Percentiles rank a stretch among this genome's conserved stretches.
Conservation (phyloP, 2,888 invertebrate genomes). For the Oscheius sp. region DNA sequence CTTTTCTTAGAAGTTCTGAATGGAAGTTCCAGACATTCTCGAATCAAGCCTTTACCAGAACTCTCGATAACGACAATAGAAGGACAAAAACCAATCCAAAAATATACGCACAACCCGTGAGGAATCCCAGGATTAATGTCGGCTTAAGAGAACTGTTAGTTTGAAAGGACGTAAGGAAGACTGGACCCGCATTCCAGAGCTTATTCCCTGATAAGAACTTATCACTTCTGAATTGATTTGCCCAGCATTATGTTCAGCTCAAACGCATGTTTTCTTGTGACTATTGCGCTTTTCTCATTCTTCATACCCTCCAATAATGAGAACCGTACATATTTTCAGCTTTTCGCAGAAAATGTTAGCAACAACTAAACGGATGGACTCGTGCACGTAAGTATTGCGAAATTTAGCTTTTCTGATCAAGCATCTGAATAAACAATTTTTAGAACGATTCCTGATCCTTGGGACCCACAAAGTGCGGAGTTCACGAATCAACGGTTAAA, state of each 20-base stretch:
- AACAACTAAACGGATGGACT: slow-evolving; percentile 31
- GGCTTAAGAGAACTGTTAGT: background rate
- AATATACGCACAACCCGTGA: background rate
- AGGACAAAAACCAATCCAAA: background rate
- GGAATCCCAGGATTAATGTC: background rate
- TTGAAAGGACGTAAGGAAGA: slow-evolving; percentile 15
- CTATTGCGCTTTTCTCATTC: background rate
- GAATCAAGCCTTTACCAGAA: background rate
- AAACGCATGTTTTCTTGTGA: background rate
- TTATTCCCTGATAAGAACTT: slow-evolving; percentile 31
- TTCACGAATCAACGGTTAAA: slow-evolving; percentile 41
- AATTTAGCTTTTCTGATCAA: background rate
- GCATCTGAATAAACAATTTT: background rate
- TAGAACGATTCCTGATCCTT: slow-evolving; percentile 28
- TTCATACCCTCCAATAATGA: background rate
- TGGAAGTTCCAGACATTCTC: too few species aligned
- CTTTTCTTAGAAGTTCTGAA: background rate
- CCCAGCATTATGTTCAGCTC: background rate
- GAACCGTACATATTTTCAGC: background rate
- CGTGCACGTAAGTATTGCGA: slow-evolving; percentile 22
- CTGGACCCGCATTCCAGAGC: slow-evolving; percentile 35
- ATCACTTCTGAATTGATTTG: slow-evolving; percentile 31
- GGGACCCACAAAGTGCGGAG: slow-evolving; percentile 22
- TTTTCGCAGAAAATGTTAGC: slow-evolving; percentile 13
- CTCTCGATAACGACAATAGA: background rate